Evolutionary conservation across 2,797 vertebrate species (phyloP).

Genomic region (Cyclopterus lumpus): DNA sequence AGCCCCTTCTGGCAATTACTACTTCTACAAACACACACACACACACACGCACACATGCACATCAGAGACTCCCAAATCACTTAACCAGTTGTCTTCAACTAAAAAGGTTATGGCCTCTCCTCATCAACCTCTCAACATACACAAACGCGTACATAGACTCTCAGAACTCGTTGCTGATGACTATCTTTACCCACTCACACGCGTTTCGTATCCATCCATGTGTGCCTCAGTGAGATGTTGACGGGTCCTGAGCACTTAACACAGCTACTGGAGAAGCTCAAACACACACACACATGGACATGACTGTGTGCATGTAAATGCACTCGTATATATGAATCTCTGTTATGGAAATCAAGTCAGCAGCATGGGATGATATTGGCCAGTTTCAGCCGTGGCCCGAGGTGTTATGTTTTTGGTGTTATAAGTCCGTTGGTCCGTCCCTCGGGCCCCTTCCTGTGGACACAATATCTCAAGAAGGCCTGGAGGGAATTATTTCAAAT

Average conservation of each 20-base stretch:
- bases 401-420: background rate
- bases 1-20: conserved; percentile 73
- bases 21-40: conserved; percentile 29
- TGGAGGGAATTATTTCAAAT: background rate
- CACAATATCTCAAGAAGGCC: background rate
- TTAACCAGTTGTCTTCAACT: conserved; percentile 75
- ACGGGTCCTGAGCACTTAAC: conserved; percentile 25
- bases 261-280: conserved; percentile 18
- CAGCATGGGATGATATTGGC: background rate
- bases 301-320: background rate
- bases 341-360: background rate
- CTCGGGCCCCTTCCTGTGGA: background rate
- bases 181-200: conserved; percentile 36
- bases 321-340: background rate
- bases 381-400: background rate
- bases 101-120: conserved; percentile 49
- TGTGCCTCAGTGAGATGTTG: conserved; percentile 32
- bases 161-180: conserved; percentile 50
- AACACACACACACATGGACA: background rate
- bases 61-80: conserved; percentile 75
- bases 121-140: conserved; percentile 58
- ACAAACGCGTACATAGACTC: conserved; percentile 15
- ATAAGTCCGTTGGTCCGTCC: background rate
- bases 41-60: conserved; percentile 33
- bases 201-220: conserved; percentile 57